These are phyloP conservation scores for Holotrichia oblita DNA, from an alignment of 1,140 invertebrate species.

Conservation along the genomic window DNA sequence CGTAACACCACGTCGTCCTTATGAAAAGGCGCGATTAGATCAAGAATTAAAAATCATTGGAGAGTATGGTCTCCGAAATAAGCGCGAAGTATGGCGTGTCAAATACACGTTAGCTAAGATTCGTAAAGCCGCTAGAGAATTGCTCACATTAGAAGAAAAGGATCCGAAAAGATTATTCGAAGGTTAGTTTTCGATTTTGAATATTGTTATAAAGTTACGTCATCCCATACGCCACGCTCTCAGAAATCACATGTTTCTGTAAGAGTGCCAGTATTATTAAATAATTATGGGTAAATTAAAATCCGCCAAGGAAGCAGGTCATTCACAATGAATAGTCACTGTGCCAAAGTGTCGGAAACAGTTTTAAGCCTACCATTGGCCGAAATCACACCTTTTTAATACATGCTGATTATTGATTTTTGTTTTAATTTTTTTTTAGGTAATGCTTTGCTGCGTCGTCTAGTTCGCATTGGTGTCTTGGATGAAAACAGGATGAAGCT, in stretches of 20 bases:
- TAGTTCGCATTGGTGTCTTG: constrained; percentile 97
- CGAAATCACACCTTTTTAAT: background rate
- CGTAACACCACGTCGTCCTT: constrained; percentile 97
- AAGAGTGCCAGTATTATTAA: constrained; percentile 54
- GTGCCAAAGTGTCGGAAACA: constrained; percentile 58
- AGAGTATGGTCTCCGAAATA: constrained; percentile 99
- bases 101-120: constrained; percentile 99
- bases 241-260: constrained; percentile 45
- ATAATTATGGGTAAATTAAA: constrained; percentile 49
- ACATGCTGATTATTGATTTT: background rate
- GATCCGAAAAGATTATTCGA: constrained; percentile 96
- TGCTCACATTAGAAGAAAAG: constrained; percentile 98
- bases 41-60: constrained; percentile 99
- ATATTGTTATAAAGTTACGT: constrained; percentile 31
- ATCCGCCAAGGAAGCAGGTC: constrained; percentile 57
- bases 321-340: constrained; percentile 49
- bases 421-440: constrained; percentile 74
- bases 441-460: constrained; percentile 96
- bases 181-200: constrained; percentile 71
- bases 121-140: constrained; percentile 97
- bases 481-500: constrained; percentile 99
- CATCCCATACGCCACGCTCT: constrained; percentile 55
- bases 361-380: constrained; percentile 20
- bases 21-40: constrained; percentile 99
- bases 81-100: constrained; percentile 99